Base-by-base conservation (phyloP, 2,888 invertebrate genomes). In the Agonopterix alstromeriana region DNA sequence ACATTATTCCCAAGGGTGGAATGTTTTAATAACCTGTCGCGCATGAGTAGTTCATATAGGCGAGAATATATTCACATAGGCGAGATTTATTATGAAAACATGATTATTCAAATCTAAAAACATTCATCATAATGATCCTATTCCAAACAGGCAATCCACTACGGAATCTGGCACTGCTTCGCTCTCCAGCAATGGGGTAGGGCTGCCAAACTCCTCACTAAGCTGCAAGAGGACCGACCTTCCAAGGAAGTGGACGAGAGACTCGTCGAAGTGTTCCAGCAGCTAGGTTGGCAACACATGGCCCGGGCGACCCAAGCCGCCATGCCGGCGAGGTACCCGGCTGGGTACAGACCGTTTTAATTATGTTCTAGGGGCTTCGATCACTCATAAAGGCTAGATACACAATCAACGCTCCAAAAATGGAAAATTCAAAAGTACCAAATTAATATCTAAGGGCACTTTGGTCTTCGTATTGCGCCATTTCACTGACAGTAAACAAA, bases 151-250 rank as follows among this genome's bases (percentile, higher is more conserved):
- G 92, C 93, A 44, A 89, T 94, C 43, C 92, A 93, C 66, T 95
- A 98, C 71, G 93, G 93, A 10, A 82, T 95, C 41, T 95, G 95
- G 93, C 96, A 98, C 73, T 94, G 95, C 43, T 91, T 94, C 65
- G 90, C 93, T 0, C 90, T 94, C 65, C 89, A 91, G 53, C 95
- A 97, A 48, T 95, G 94, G 82, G 98, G 97, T 0, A 92, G 96
- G 53, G 93, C 94, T 55, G 77, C 95, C 55, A 96, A 96, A 75
- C 90, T 94, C 54, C 82, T 97, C 14, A 73, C 84, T 53, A 94
- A 94, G 78, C 89, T 94, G 54, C 91, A 92, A 53, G 98, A 98
- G 60, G 97, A 98, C 40, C 94, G 95, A 58, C 91, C 94, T 2
- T 89, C 90, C 36, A 91, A 91, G 46, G 97, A 97, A 42, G 82